Evolutionary conservation across 2,888 invertebrate genomes (phyloP).

Genomic region (Zhuqinia jingwanae): DNA sequence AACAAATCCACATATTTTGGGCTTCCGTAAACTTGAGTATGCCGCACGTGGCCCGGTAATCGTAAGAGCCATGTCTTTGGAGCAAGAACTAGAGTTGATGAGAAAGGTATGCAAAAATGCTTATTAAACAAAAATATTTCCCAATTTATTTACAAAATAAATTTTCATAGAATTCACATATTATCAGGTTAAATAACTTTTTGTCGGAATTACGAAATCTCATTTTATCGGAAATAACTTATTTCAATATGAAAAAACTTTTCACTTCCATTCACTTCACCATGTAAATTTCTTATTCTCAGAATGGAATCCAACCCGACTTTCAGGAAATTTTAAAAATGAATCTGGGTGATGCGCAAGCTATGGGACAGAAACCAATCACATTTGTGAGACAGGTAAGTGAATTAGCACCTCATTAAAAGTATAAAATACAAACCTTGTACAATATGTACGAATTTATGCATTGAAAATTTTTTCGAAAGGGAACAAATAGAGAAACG

Average conservation of each 20-base stretch:
- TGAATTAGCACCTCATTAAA: no score
- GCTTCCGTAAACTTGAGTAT: conserved; percentile 83
- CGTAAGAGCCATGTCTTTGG: conserved; percentile 83
- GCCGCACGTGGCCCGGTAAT: conserved; percentile 85
- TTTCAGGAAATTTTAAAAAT: conserved; percentile 91
- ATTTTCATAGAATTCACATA: background rate
- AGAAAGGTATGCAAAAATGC: conserved; percentile 40
- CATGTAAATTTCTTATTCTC: background rate
- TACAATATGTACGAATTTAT: no score
- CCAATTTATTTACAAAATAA: background rate
- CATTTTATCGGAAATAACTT: background rate
- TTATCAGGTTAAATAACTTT: background rate
- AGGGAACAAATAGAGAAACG: no score
- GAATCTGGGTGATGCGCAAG: conserved; percentile 99
- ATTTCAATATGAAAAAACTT: background rate
- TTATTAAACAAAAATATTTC: background rate
- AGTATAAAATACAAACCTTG: no score
- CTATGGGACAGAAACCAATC: conserved; percentile 96
- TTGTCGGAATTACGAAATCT: no score
- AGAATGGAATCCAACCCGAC: background rate
- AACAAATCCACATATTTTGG: conserved; percentile 83
- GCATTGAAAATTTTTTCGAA: no score
- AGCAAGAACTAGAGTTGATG: conserved; percentile 82
- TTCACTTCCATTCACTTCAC: background rate
- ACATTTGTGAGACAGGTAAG: conserved; percentile 95